Evolutionary conservation across 2,113 vertebrate species (phyloP).

Genomic region (Neogobius melanostomus): DNA sequence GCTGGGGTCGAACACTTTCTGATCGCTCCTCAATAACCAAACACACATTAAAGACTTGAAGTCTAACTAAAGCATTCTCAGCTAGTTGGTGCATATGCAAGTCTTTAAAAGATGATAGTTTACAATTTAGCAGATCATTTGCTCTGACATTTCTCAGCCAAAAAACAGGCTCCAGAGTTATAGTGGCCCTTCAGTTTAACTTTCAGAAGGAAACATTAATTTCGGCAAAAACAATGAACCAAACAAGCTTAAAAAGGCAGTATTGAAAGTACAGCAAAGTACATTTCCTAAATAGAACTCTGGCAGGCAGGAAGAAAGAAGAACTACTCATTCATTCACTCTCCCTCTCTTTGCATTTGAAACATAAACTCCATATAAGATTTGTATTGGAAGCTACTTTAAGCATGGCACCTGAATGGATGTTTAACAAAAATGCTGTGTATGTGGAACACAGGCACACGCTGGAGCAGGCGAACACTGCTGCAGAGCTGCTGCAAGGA

Average conservation of each 20-base stretch:
- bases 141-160: background rate
- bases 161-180: background rate
- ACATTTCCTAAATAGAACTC: slow-evolving; percentile 71
- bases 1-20: slow-evolving; percentile 23
- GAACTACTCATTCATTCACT: slow-evolving; percentile 14
- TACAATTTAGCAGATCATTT: background rate
- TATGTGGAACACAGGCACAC: slow-evolving; percentile 17
- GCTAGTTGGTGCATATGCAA: background rate
- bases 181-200: slow-evolving; percentile 78
- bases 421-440: slow-evolving; percentile 39
- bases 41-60: background rate
- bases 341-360: slow-evolving; percentile 45
- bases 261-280: slow-evolving; percentile 73
- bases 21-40: slow-evolving; percentile 31
- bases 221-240: slow-evolving; percentile 83
- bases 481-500: slow-evolving; percentile 42
- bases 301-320: slow-evolving; percentile 41
- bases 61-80: background rate
- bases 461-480: slow-evolving; percentile 35
- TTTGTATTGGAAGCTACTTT: slow-evolving; percentile 45
- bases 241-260: slow-evolving; percentile 72
- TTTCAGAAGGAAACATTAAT: slow-evolving; percentile 84
- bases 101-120: background rate
- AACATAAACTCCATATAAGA: slow-evolving; percentile 42
- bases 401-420: slow-evolving; percentile 54